Evolutionary conservation across 2,888 invertebrate genomes (phyloP).

Genomic region (Noctua comes): DNA sequence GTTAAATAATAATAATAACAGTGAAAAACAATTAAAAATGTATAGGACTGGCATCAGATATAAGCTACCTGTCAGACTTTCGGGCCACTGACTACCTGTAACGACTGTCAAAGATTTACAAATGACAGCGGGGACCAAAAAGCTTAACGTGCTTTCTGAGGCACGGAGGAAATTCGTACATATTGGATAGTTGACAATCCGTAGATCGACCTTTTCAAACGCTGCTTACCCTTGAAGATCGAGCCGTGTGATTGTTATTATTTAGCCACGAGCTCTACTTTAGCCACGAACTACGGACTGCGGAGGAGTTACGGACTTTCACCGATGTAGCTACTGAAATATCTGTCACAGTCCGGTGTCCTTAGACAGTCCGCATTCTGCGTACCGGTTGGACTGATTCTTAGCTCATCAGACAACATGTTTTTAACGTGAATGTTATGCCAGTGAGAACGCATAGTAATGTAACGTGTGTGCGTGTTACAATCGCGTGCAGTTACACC

Average conservation of each 20-base stretch:
- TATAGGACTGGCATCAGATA: not conserved
- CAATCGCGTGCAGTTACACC: conserved; percentile 80
- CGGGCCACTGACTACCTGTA: not conserved
- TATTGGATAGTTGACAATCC: not conserved
- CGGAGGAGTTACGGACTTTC: not conserved
- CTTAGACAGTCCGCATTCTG: not conserved
- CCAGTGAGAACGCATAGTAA: conserved; percentile 15
- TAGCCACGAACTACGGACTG: not conserved
- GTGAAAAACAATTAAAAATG: too few species aligned
- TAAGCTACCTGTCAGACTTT: not conserved
- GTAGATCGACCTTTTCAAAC: not conserved
- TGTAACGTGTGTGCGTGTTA: conserved; percentile 67
- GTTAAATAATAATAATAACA: not conserved
- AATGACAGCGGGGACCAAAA: not conserved
- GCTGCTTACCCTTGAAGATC: not conserved
- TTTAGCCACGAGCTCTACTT: not conserved
- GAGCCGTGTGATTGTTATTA: not conserved
- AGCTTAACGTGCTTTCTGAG: not conserved
- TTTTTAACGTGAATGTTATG: conserved; percentile 1
- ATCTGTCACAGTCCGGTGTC: not conserved
- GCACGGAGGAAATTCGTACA: not conserved
- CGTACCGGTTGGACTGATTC: not conserved
- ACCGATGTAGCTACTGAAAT: not conserved
- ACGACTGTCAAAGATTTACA: not conserved
- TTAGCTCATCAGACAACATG: not conserved